Percentiles rank a stretch among this genome's conserved stretches.
phyloP scores from a whole-genome alignment of 1,140 invertebrate species.

The Aphidius ervi region DNA sequence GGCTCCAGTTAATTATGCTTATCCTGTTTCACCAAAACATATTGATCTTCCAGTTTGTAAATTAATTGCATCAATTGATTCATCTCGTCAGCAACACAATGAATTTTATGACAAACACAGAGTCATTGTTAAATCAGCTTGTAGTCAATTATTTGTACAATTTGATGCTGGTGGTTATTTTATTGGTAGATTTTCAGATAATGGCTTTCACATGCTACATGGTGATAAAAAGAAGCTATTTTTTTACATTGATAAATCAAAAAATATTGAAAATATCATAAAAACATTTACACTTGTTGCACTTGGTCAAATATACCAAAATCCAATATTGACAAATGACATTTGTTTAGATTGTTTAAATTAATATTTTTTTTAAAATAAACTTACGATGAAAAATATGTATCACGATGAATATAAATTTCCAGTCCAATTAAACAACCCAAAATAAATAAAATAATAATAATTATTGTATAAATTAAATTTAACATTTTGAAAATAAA shows the following conservation, averaged over 20 bases:
- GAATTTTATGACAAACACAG: constrained; percentile 25
- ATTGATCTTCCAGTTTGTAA: constrained; percentile 25
- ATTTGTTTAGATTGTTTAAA: neutral
- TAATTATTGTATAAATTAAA: constrained; percentile 26
- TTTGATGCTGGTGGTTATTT: constrained; percentile 50
- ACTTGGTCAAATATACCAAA: neutral
- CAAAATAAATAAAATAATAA: constrained; percentile 27
- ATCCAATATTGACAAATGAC: neutral
- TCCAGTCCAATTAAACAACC: constrained; percentile 36
- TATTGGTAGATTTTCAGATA: constrained; percentile 60
- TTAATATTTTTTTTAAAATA: neutral
- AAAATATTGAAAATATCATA: constrained; percentile 23
- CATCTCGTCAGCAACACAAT: neutral
- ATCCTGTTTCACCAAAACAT: constrained; percentile 35
- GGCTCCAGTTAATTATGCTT: constrained; percentile 49
- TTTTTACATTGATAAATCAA: constrained; percentile 28
- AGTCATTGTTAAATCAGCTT: constrained; percentile 48
- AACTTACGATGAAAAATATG: constrained; percentile 32
- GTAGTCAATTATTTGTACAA: constrained; percentile 64
- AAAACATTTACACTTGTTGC: neutral
- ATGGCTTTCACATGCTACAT: constrained; percentile 58
- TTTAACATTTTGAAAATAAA: constrained; percentile 1
- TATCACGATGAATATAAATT: constrained; percentile 40
- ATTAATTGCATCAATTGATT: neutral
- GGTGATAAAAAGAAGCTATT: constrained; percentile 29